A percentile compares a stretch with the other conserved stretches of the same genome.
phyloP scores from a whole-genome alignment of 2,797 vertebrate species.

The Hybognathus amarus region DNA sequence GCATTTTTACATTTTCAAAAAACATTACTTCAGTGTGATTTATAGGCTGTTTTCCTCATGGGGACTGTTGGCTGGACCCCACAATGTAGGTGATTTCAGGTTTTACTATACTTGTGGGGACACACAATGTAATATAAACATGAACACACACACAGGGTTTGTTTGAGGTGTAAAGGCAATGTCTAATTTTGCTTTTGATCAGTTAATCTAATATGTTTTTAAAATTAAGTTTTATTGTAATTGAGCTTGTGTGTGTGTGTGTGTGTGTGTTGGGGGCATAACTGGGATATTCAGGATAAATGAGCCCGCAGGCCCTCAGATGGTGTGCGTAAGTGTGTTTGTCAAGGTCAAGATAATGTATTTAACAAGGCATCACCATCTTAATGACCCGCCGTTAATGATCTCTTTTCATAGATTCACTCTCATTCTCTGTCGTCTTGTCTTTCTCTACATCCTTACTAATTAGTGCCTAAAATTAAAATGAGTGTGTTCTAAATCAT shows the following conservation, averaged over 20 bases:
- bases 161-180: background rate
- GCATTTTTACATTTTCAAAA: too few relatives aligned
- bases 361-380: slow-evolving; percentile 46
- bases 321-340: slow-evolving; percentile 37
- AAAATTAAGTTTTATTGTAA: background rate
- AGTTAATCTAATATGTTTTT: background rate
- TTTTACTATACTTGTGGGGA: too few relatives aligned
- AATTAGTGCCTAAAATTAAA: background rate
- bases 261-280: background rate
- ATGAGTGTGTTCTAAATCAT: background rate
- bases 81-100: too few relatives aligned
- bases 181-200: background rate
- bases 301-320: background rate
- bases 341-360: slow-evolving; percentile 40
- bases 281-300: background rate
- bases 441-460: background rate
- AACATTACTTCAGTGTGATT: too few relatives aligned
- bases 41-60: too few relatives aligned
- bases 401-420: slow-evolving; percentile 24
- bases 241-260: background rate
- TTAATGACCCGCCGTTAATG: slow-evolving; percentile 45
- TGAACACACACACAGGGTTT: background rate
- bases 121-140: too few relatives aligned
- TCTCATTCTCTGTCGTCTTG: background rate
- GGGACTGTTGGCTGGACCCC: too few relatives aligned